A percentile compares a stretch with the other conserved stretches of the same genome.
Evolutionary conservation across 2,113 vertebrate species (phyloP).

Genomic region (Centropus bengalensis): DNA sequence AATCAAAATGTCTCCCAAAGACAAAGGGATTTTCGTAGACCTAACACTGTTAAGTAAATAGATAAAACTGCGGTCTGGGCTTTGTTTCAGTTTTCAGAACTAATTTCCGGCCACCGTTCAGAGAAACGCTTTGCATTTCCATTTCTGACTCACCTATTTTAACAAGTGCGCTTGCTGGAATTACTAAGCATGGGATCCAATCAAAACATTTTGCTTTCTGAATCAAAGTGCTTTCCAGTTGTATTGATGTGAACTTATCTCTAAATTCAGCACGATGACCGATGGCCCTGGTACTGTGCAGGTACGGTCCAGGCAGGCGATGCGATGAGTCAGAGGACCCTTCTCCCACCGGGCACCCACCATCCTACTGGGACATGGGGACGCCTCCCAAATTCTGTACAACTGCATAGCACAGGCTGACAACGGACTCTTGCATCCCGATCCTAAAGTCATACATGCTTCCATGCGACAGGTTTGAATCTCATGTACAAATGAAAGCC

Average conservation of each 20-base stretch:
- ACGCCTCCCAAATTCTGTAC: neutral
- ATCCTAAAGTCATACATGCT: constrained; percentile 15
- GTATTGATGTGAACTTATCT: neutral
- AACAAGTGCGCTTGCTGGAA: constrained; percentile 79
- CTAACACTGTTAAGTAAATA: constrained; percentile 49
- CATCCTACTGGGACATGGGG: fast-evolving
- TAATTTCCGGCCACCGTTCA: constrained; percentile 74
- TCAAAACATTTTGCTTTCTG: constrained; percentile 77
- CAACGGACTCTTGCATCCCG: neutral
- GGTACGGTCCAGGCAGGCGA: fast-evolving
- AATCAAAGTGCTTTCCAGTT: constrained; percentile 72
- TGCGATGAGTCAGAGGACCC: neutral
- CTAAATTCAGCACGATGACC: constrained; percentile 4
- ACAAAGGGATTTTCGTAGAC: constrained; percentile 48
- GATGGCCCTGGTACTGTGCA: neutral
- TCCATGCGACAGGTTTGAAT: constrained; percentile 65
- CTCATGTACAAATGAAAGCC: constrained; percentile 71
- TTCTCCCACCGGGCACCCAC: fast-evolving
- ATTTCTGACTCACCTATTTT: constrained; percentile 86
- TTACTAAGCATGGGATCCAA: constrained; percentile 85
- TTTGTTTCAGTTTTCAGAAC: constrained; percentile 72
- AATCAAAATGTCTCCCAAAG: constrained; percentile 35
- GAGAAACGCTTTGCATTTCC: constrained; percentile 79
- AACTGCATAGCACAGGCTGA: fast-evolving
- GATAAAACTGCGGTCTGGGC: constrained; percentile 53